A percentile compares a stretch with the other conserved stretches of the same genome.
Conservation (phyloP, 2,888 invertebrate genomes). For the Thymelicus sylvestris region DNA sequence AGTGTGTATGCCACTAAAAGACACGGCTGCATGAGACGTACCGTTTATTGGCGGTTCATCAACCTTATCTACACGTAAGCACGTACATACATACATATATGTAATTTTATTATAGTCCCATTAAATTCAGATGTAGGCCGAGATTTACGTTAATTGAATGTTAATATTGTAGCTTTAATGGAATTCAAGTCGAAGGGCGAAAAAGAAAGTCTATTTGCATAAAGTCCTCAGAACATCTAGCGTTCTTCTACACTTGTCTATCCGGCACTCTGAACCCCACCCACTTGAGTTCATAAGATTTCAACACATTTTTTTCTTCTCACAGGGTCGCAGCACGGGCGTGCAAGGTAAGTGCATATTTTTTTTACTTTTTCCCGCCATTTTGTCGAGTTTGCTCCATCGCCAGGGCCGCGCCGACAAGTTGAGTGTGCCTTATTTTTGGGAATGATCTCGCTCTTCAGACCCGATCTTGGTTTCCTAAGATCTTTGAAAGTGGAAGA, state of each 20-base stretch:
- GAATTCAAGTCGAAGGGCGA: background rate
- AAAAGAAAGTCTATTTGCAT: conserved; percentile 25
- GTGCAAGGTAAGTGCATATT: conserved; percentile 53
- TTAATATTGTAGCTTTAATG: background rate
- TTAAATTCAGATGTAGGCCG: no score
- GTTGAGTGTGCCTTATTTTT: conserved; percentile 28
- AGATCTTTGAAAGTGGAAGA: no score
- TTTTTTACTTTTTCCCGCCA: conserved; percentile 26
- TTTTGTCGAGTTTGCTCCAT: conserved; percentile 23
- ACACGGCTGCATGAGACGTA: no score
- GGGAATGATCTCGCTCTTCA: conserved; percentile 11
- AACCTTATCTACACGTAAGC: no score
- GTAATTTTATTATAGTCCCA: no score
- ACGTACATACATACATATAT: no score
- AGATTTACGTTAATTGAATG: no score
- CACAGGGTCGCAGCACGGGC: conserved; percentile 62
- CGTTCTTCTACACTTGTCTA: conserved; percentile 9
- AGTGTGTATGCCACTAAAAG: no score
- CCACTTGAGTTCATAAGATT: conserved; percentile 32
- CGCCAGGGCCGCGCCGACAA: conserved; percentile 7
- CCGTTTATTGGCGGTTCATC: no score
- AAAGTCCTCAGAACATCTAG: conserved; percentile 14
- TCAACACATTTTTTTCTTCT: conserved; percentile 41
- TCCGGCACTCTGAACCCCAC: conserved; percentile 20
- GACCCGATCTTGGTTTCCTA: conserved; percentile 6